These are phyloP conservation scores for Leucoma salicis DNA, from an alignment of 2,888 invertebrate species.

Conservation along the genomic window DNA sequence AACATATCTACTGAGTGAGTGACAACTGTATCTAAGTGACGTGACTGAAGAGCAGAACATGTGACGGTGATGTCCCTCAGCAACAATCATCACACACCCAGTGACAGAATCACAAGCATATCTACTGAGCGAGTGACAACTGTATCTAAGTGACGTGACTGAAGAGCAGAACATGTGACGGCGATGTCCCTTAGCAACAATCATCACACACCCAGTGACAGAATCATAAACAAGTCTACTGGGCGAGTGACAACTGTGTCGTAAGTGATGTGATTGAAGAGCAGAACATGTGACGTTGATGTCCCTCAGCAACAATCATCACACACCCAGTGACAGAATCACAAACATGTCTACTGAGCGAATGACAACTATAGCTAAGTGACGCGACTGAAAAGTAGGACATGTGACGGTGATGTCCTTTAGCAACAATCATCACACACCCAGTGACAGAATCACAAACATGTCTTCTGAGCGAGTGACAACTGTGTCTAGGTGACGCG, in stretches of 20 bases:
- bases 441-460: constrained; percentile 3
- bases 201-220: constrained; percentile 14
- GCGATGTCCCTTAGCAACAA: not conserved
- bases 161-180: not conserved
- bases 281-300: not conserved
- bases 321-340: constrained; percentile 13
- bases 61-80: not conserved
- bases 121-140: constrained; percentile 13
- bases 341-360: constrained; percentile 11
- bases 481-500: constrained; percentile 1
- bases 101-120: constrained; percentile 16
- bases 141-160: not conserved
- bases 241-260: constrained; percentile 7
- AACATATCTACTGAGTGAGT: constrained; percentile 4
- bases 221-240: constrained; percentile 10
- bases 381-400: not conserved
- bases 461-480: constrained; percentile 11
- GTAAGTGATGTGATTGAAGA: not conserved
- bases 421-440: constrained; percentile 3
- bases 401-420: constrained; percentile 6
- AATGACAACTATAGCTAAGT: constrained; percentile 5
- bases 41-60: not conserved
- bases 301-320: constrained; percentile 4
- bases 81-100: constrained; percentile 8
- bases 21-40: not conserved